A percentile compares a stretch with the other conserved stretches of the same genome.
Conservation (phyloP, 2,888 invertebrate species). For the Coelinius sp. region DNA sequence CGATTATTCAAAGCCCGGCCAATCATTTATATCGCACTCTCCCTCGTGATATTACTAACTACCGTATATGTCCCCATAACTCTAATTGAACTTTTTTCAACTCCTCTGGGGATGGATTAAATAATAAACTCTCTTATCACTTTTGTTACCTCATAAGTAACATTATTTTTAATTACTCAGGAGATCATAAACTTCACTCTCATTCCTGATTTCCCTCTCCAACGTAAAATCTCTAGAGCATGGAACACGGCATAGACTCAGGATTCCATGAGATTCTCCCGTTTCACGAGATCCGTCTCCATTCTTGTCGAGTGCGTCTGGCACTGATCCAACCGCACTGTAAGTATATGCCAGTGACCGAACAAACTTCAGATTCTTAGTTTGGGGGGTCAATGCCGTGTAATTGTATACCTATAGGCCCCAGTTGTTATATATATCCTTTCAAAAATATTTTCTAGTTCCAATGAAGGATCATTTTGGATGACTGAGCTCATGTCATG, state of each 20-base stretch:
- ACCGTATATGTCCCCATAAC: background rate
- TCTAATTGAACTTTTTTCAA: constrained; percentile 3
- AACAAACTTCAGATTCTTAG: background rate
- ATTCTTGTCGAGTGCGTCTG: constrained; percentile 56
- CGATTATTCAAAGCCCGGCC: constrained; percentile 27
- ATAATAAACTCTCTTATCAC: background rate
- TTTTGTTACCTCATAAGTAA: background rate
- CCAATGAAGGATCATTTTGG: too few species aligned
- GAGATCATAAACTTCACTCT: background rate
- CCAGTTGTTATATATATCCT: background rate
- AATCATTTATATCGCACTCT: constrained; percentile 25
- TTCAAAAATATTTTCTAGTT: background rate
- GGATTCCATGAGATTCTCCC: constrained; percentile 35
- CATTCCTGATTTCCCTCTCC: background rate
- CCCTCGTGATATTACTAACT: constrained; percentile 10
- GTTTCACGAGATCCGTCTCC: constrained; percentile 47
- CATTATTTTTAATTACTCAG: background rate
- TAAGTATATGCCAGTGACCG: constrained; percentile 19
- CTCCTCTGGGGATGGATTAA: constrained; percentile 13
- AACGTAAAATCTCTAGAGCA: background rate
- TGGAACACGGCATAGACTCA: constrained; percentile 10
- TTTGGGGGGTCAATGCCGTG: constrained; percentile 7
- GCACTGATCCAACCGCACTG: constrained; percentile 46
- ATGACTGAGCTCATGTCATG: too few species aligned
- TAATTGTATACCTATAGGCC: background rate